Base-by-base conservation (phyloP, 2,888 invertebrate genomes). In the Doris montereyensis region DNA sequence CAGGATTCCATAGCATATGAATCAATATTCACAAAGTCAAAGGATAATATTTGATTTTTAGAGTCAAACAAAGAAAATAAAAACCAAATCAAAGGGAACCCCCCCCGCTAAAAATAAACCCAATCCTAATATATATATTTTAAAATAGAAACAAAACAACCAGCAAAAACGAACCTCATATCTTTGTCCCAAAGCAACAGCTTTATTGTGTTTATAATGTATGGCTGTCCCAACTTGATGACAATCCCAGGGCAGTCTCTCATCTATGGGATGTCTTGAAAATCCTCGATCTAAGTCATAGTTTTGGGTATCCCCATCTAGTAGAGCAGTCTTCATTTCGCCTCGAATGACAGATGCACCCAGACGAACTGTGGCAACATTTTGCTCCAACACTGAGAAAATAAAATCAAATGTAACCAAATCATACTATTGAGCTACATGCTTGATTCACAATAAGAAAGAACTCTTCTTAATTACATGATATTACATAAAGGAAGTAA, bases 151-250 rank as follows among this genome's bases (percentile, higher is more conserved):
- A n/a, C n/a, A n/a, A n/a, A n/a, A n/a, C n/a, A n/a, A n/a, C n/a
- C n/a, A n/a, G n/a, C n/a, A n/a, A n/a, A n/a, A n/a, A n/a, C 8
- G 28, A 84, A 94, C 93, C 97, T 94, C 90, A 95, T 94, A 91
- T 99, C 98, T 80, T 95, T 93, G 92, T 99, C 99, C 97, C 98
- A 98, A 13, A 99, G 93, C 86, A 98, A 93, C 94, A 99, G 94
- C 80, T 95, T 94, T 80, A 99, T 94, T 89, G 97, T 96, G 93
- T 99, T 99, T 87, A 99, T 94, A 88, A 99, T 97, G 90, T 95
- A 96, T 74, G 95, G 91, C 74, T 89, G 88, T 30, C 92, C 92
- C 77, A 98, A 93, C 87, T 96, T 95, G 70, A 98, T 95, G 5
- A 96, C 94, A 89, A 98, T 97, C 81, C 97, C 96, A 90, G 95